Percentiles rank a stretch among this genome's conserved stretches.
phyloP scores from a whole-genome alignment of 35 echinoderm and acorn worm species.

The Apostichopus japonicus region DNA sequence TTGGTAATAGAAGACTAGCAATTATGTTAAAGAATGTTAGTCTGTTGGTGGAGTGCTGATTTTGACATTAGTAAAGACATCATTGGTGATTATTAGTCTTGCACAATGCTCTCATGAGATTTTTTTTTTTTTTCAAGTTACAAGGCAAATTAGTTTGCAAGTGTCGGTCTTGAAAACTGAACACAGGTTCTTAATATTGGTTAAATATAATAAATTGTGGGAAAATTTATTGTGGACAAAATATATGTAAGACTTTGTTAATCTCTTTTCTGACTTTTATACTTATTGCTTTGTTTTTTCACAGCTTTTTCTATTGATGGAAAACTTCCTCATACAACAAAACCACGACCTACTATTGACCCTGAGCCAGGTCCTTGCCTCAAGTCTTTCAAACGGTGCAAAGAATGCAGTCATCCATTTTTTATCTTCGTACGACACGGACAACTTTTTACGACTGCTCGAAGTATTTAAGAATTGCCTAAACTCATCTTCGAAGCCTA shows the following conservation, averaged over 20 bases:
- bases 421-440: constrained; percentile 61
- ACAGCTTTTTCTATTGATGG: constrained; percentile 72
- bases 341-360: constrained; percentile 70
- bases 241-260: no score
- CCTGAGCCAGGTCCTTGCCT: constrained; percentile 72
- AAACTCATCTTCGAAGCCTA: constrained; percentile 68
- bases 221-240: no score
- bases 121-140: no score
- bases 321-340: constrained; percentile 69
- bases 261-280: not conserved
- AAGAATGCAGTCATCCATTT: constrained; percentile 61
- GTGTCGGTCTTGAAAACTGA: no score
- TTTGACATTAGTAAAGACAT: no score
- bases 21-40: no score
- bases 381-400: constrained; percentile 47
- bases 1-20: no score
- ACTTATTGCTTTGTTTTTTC: constrained; percentile 1
- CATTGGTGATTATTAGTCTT: no score
- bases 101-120: no score
- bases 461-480: constrained; percentile 72
- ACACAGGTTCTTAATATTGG: not conserved
- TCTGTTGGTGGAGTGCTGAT: no score
- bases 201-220: not conserved
- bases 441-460: constrained; percentile 70
- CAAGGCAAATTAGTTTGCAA: no score